These are phyloP conservation scores for Triplophysa siluroides DNA, from an alignment of 2,113 vertebrate species.

Conservation along the genomic window DNA sequence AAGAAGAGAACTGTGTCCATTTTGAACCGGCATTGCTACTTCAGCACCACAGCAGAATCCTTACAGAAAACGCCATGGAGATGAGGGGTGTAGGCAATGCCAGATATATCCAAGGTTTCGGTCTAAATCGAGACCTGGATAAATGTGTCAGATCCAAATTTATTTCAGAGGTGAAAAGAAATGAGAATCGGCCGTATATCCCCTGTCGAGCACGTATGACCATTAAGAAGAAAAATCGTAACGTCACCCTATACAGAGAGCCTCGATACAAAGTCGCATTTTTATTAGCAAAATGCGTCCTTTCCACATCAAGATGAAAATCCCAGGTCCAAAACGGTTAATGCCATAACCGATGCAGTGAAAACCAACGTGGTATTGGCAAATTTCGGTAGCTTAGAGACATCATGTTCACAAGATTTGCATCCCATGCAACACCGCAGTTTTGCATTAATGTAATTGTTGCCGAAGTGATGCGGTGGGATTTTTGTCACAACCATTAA, in stretches of 20 bases:
- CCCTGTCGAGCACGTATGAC: conserved; percentile 42
- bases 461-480: conserved; percentile 14
- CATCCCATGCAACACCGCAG: conserved; percentile 56
- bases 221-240: conserved; percentile 38
- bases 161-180: not conserved
- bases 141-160: conserved; percentile 14
- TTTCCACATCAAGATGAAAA: not conserved
- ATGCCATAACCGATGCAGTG: not conserved
- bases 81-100: conserved; percentile 51
- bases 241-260: conserved; percentile 43
- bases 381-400: conserved; percentile 36
- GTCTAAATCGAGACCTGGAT: not conserved
- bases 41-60: conserved; percentile 58
- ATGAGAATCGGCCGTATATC: conserved; percentile 9
- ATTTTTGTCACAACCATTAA: conserved; percentile 23
- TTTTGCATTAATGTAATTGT: conserved; percentile 53
- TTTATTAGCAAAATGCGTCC: not conserved
- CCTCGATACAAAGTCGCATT: not conserved
- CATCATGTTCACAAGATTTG: conserved; percentile 44
- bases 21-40: conserved; percentile 61
- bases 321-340: not conserved
- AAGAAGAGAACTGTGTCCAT: conserved; percentile 57
- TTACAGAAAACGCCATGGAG: conserved; percentile 52
- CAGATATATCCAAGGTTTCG: conserved; percentile 17
- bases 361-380: conserved; percentile 9